These are phyloP conservation scores for Ceratosolen fusciceps DNA, from an alignment of 1,140 invertebrate species.

Conservation along the genomic window DNA sequence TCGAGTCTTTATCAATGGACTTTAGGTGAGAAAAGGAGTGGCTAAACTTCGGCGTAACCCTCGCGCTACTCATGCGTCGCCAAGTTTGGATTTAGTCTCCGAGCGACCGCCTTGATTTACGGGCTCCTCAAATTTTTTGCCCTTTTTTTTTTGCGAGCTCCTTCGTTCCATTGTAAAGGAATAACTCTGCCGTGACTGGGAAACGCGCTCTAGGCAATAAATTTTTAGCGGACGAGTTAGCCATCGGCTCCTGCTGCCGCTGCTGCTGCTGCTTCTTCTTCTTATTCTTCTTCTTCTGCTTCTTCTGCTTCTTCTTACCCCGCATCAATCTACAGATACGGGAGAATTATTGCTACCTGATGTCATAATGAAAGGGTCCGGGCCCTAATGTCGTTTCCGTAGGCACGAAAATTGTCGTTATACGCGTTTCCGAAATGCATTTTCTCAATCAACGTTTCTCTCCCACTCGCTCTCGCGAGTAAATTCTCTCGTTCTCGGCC, in stretches of 20 bases:
- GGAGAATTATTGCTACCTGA: slow-evolving; percentile 26
- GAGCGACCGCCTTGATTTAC: background rate
- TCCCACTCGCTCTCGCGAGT: too few relatives aligned
- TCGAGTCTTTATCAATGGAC: too few relatives aligned
- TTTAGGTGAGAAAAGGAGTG: slow-evolving; percentile 9
- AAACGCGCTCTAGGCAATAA: slow-evolving; percentile 16
- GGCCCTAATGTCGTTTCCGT: slow-evolving; percentile 20
- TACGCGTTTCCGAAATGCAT: background rate
- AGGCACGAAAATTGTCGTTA: background rate
- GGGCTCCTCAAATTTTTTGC: slow-evolving; percentile 14
- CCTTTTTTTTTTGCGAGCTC: too few relatives aligned
- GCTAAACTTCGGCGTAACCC: too few relatives aligned
- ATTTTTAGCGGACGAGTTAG: slow-evolving; percentile 6
- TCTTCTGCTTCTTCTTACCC: background rate
- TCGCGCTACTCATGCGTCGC: too few relatives aligned
- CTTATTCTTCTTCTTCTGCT: too few relatives aligned
- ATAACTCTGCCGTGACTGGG: background rate
- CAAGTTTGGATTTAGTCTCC: slow-evolving; percentile 2
- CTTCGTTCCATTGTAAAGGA: background rate
- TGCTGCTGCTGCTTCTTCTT: too few relatives aligned
- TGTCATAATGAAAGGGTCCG: slow-evolving; percentile 34
- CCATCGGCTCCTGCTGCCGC: background rate
- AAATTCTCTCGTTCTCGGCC: slow-evolving; percentile 15
- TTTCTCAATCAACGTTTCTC: slow-evolving; percentile 23
- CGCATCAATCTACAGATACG: slow-evolving; percentile 18